Evolutionary conservation across 2,888 invertebrate genomes (phyloP), one percentile per base, ranked within the genome.

Genomic region (Oasisia sp.): DNA sequence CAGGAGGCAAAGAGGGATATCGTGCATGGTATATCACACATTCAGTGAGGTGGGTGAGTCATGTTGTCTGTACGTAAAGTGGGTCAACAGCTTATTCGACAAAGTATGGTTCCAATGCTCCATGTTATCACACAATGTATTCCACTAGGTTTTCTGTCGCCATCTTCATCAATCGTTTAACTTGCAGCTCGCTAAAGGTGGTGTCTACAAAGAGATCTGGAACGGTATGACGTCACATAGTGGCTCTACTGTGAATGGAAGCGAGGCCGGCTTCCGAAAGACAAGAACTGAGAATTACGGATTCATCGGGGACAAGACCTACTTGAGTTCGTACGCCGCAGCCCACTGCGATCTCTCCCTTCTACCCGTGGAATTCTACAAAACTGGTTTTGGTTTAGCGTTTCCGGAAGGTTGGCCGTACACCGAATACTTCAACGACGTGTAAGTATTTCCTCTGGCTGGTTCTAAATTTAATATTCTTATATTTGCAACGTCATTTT

Each of bases 341-440:
- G 93, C 94, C 8, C 93, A 94, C 91, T 95, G 95, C 93, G 94
- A 95, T 32, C 92, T 95, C 89, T 93, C 94, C 91, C 94, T 94
- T 74, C 94, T 95, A 12, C 94, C 94, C 32, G 95, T 95, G 74
- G 93, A 94, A n/a, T 94, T 95, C 92, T 93, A 94, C 19, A 94
- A 95, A 4, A 92, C 94, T 11, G 94, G 94, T 50, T 95, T 95
- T 92, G 94, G 94, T 7, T 93, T 95, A 45, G 94, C 94, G 3
- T 93, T 95, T n/a, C 95, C 94, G 1, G 94, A 95, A 44, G 94
- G 94, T 32, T 95, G 95, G 0, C 94, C 94, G 4, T 95, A 94
- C 92, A 94, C 93, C 9, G 92, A 93, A 45, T 93, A 95, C 27
- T 94, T 95, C 74, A 94, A 95, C 19, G 93, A 94, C 19, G 94